Evolutionary conservation across 2,113 vertebrate species (phyloP).

Genomic region (Jacana jacana): DNA sequence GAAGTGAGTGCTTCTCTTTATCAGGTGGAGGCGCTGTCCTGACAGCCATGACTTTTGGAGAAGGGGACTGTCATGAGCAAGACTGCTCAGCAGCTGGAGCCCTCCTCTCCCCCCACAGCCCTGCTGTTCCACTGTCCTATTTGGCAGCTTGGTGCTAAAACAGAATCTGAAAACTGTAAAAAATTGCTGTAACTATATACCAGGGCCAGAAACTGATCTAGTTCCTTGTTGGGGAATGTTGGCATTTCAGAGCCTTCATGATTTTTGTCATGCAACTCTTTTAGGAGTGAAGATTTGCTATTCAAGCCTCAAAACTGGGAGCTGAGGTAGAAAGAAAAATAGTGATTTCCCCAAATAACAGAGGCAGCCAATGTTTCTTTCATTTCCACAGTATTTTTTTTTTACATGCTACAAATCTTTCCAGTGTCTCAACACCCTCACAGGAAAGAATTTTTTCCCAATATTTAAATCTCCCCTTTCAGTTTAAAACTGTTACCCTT

Average conservation of each 20-base stretch:
- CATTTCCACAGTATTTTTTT: not conserved
- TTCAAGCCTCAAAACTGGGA: not conserved
- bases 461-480: no score
- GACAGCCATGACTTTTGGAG: not conserved
- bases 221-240: not conserved
- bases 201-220: not conserved
- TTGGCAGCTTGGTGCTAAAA: not conserved
- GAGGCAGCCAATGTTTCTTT: not conserved
- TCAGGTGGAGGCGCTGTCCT: not conserved
- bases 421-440: no score
- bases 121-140: not conserved
- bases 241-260: not conserved
- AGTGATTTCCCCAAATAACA: not conserved
- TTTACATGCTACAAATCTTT: not conserved
- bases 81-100: not conserved
- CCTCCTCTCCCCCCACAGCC: not conserved
- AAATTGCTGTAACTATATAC: not conserved
- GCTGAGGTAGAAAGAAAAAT: not conserved
- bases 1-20: not conserved
- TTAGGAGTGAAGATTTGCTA: not conserved
- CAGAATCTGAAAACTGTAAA: not conserved
- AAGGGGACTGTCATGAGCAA: not conserved
- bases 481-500: no score
- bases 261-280: not conserved
- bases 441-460: no score